phyloP scores from a whole-genome alignment of 2,888 invertebrate species.

The Dynastes hyllus region DNA sequence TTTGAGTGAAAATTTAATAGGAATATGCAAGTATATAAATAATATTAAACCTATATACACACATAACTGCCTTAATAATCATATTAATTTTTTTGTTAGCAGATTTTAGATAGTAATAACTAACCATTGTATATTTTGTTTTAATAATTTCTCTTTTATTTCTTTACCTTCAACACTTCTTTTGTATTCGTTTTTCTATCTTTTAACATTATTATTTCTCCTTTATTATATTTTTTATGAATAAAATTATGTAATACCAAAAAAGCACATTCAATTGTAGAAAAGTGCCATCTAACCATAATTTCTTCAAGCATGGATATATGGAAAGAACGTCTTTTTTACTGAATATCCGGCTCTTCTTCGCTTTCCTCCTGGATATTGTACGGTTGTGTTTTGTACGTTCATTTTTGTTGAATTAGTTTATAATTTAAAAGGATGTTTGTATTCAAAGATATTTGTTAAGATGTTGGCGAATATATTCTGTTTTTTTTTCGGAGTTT shows the following conservation, averaged over 20 bases:
- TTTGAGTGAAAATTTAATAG: neutral
- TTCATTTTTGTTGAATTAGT: slow-evolving; percentile 40
- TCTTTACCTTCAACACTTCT: neutral
- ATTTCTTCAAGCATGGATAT: neutral
- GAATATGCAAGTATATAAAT: neutral
- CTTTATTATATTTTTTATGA: slow-evolving; percentile 3
- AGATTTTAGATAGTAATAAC: slow-evolving; percentile 33
- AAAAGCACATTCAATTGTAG: slow-evolving; percentile 29
- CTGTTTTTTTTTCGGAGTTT: slow-evolving; percentile 36
- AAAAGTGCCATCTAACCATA: slow-evolving; percentile 30
- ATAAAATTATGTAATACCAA: slow-evolving; percentile 3
- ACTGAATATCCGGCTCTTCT: neutral
- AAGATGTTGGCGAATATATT: slow-evolving; percentile 44
- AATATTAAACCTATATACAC: slow-evolving; percentile 20
- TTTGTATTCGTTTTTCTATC: slow-evolving; percentile 15
- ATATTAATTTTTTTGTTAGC: slow-evolving; percentile 42
- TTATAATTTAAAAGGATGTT: slow-evolving; percentile 40
- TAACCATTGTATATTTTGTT: slow-evolving; percentile 39
- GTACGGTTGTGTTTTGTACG: slow-evolving; percentile 35
- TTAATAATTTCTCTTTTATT: slow-evolving; percentile 36
- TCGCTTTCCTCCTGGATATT: slow-evolving; percentile 14
- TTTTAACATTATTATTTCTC: slow-evolving; percentile 6
- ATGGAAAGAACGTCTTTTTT: slow-evolving; percentile 24
- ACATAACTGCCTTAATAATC: slow-evolving; percentile 40
- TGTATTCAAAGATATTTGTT: slow-evolving; percentile 45